Conservation (phyloP, 1,140 invertebrate genomes). For the Drosophila navojoa region DNA sequence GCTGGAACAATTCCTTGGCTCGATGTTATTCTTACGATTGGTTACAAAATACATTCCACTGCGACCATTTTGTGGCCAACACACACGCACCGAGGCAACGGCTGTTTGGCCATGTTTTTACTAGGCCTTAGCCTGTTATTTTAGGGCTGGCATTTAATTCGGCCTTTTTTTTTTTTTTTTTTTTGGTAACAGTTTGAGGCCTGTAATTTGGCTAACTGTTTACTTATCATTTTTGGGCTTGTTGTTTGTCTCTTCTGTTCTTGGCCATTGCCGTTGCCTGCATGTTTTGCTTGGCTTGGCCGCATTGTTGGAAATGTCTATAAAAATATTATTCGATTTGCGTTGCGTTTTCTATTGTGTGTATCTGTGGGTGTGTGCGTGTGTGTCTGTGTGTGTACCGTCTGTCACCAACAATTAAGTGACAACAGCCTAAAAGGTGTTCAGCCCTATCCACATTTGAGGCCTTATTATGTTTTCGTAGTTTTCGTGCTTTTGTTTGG, state of each 20-base stretch:
- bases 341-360: conserved; percentile 34
- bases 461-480: conserved; percentile 45
- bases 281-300: conserved; percentile 55
- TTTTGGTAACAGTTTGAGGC: conserved; percentile 75
- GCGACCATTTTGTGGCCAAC: conserved; percentile 62
- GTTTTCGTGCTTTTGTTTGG: conserved; percentile 39
- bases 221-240: conserved; percentile 71
- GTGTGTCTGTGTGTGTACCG: conserved; percentile 28
- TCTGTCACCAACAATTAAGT: conserved; percentile 79
- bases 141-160: conserved; percentile 65
- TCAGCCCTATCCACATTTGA: conserved; percentile 17
- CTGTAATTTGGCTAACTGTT: conserved; percentile 60
- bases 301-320: conserved; percentile 69
- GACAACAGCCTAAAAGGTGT: conserved; percentile 52
- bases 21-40: conserved; percentile 79
- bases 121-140: conserved; percentile 67
- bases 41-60: conserved; percentile 69
- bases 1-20: conserved; percentile 62
- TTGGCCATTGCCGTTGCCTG: conserved; percentile 16
- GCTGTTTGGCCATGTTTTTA: conserved; percentile 73
- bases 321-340: conserved; percentile 81
- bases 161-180: conserved; percentile 15
- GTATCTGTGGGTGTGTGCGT: conserved; percentile 30
- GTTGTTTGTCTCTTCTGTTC: conserved; percentile 55
- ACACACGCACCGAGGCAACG: conserved; percentile 2